Evolutionary conservation across 2,797 vertebrate genomes (phyloP).

Genomic region (Crocidura indochinensis): DNA sequence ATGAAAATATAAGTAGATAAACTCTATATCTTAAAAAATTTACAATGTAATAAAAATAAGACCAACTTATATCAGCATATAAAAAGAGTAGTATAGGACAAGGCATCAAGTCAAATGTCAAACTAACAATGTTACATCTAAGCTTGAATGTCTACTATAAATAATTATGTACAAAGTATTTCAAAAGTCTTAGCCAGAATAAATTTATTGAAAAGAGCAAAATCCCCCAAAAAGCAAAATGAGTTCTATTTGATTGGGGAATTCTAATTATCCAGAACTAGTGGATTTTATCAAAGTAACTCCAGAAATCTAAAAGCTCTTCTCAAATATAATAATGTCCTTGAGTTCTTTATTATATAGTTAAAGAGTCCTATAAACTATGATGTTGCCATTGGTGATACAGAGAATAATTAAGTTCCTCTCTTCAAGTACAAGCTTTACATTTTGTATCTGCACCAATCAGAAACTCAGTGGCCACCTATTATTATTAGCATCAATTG

Average conservation of each 20-base stretch:
- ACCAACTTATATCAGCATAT: neutral
- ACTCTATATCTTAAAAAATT: neutral
- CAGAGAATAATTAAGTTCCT: conserved; percentile 23
- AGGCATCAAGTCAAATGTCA: neutral
- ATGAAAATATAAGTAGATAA: conserved; percentile 10
- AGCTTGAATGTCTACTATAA: neutral
- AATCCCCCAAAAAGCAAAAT: conserved; percentile 57
- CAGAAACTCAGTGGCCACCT: neutral
- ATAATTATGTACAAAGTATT: neutral
- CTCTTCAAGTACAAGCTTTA: conserved; percentile 6
- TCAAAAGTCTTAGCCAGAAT: conserved; percentile 40
- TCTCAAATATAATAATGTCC: neutral
- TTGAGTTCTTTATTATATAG: neutral
- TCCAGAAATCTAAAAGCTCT: neutral
- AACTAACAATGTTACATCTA: neutral
- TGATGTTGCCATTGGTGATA: neutral
- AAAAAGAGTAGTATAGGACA: neutral
- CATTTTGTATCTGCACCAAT: neutral
- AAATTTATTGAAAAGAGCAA: conserved; percentile 11
- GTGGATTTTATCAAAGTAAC: neutral
- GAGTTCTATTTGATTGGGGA: neutral
- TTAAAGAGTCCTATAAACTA: conserved; percentile 2
- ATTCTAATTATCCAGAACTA: conserved; percentile 30
- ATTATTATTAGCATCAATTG: neutral
- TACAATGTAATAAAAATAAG: neutral